Conservation (phyloP, 2,888 invertebrate genomes). For the Synanthedon formicaeformis region DNA sequence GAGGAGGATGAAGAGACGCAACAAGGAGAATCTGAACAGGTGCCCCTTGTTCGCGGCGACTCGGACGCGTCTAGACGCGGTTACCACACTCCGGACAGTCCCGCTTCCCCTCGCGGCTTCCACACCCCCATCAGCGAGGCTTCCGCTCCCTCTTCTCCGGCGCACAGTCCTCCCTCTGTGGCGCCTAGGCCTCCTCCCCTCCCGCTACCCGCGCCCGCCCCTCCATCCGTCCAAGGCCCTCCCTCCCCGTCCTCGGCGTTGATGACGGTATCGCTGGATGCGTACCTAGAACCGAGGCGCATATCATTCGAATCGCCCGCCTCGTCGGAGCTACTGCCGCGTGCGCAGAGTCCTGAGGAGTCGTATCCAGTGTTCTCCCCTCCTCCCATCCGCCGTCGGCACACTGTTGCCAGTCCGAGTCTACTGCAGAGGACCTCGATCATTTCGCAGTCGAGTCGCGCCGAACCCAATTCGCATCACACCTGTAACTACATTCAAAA, state of each 20-base stretch:
- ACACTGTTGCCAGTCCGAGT: conserved; percentile 63
- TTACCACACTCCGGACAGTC: conserved; percentile 58
- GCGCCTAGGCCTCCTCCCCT: conserved; percentile 74
- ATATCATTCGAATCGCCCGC: conserved; percentile 86
- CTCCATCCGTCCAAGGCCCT: conserved; percentile 49
- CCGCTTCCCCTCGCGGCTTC: conserved; percentile 72
- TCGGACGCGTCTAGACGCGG: conserved; percentile 70
- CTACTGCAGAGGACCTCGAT: conserved; percentile 79
- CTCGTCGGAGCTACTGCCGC: conserved; percentile 76
- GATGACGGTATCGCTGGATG: conserved; percentile 86
- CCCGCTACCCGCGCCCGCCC: conserved; percentile 39
- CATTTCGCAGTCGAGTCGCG: conserved; percentile 81
- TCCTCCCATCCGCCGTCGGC: conserved; percentile 79
- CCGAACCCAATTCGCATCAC: conserved; percentile 83
- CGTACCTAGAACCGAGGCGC: conserved; percentile 85
- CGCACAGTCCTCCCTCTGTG: conserved; percentile 26
- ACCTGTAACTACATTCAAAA: conserved; percentile 78
- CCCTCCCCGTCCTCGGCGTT: conserved; percentile 88
- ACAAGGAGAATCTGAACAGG: conserved; percentile 43
- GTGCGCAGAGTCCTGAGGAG: conserved; percentile 80
- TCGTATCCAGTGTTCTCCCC: conserved; percentile 89
- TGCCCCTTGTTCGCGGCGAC: conserved; percentile 66
- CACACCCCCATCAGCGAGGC: conserved; percentile 77
- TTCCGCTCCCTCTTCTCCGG: conserved; percentile 59
- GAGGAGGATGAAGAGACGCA: conserved; percentile 52